Conservation (phyloP, 1,140 invertebrate species). For the Xylocopa sonorina region DNA sequence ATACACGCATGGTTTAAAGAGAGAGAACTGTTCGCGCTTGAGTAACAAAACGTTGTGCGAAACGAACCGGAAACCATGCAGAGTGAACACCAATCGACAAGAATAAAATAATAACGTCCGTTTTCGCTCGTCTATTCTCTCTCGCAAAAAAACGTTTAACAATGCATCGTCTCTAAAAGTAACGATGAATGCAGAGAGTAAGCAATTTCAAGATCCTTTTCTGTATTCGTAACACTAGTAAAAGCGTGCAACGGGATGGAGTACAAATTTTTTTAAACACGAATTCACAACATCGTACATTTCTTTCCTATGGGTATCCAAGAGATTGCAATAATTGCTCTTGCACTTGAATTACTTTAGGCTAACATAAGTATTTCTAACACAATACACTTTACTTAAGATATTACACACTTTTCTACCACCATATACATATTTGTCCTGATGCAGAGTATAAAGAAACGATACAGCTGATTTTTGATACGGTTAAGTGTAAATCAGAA, state of each 20-base stretch:
- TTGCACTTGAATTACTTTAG: neutral
- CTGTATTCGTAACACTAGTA: slow-evolving; percentile 6
- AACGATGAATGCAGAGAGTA: slow-evolving; percentile 8
- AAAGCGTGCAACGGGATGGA: slow-evolving; percentile 26
- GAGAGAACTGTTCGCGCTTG: slow-evolving; percentile 5
- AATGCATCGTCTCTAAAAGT: slow-evolving; percentile 3
- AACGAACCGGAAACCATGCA: slow-evolving; percentile 45
- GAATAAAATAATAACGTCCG: neutral
- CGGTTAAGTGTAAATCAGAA: neutral
- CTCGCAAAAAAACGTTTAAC: slow-evolving; percentile 6
- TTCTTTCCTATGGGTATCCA: neutral
- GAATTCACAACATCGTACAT: slow-evolving; percentile 1
- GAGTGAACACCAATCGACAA: slow-evolving; percentile 35
- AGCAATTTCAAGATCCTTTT: neutral
- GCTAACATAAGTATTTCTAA: neutral
- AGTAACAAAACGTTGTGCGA: slow-evolving; percentile 35
- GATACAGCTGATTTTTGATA: neutral
- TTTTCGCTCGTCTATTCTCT: slow-evolving; percentile 8
- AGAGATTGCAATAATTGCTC: neutral
- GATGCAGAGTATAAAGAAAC: neutral
- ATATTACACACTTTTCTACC: neutral
- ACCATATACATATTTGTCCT: neutral
- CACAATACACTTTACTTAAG: slow-evolving; percentile 5
- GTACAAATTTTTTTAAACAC: neutral
- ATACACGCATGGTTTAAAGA: slow-evolving; percentile 21